Evolutionary conservation across 2,888 invertebrate genomes (phyloP).

Genomic region (Ophraella communa): DNA sequence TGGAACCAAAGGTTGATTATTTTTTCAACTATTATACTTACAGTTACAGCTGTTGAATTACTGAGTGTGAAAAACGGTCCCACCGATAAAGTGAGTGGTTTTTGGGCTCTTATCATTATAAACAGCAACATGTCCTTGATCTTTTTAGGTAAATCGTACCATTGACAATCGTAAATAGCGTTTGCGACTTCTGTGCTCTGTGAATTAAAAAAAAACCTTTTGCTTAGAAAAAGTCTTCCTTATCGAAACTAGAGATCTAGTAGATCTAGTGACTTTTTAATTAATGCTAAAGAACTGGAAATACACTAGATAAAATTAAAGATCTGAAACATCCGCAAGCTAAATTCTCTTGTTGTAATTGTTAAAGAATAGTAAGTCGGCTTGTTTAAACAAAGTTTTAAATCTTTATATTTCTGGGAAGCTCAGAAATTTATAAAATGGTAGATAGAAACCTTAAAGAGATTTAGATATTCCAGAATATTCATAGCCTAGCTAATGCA

Average conservation of each 20-base stretch:
- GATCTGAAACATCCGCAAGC: too few relatives aligned
- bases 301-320: too few relatives aligned
- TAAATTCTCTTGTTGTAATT: neutral
- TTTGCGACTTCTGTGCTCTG: conserved; percentile 22
- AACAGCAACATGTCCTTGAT: conserved; percentile 11
- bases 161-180: conserved; percentile 24
- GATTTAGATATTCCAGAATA: too few relatives aligned
- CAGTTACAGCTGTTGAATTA: conserved; percentile 20
- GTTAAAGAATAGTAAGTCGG: neutral
- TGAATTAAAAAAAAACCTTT: conserved; percentile 8
- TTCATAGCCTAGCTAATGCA: too few relatives aligned
- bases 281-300: too few relatives aligned
- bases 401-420: too few relatives aligned
- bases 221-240: too few relatives aligned
- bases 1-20: too few relatives aligned
- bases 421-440: too few relatives aligned
- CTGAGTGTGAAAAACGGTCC: conserved; percentile 31
- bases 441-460: too few relatives aligned
- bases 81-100: conserved; percentile 25
- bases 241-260: too few relatives aligned
- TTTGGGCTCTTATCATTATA: conserved; percentile 23
- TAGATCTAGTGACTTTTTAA: too few relatives aligned
- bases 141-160: conserved; percentile 22
- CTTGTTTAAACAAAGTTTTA: neutral
- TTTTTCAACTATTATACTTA: conserved; percentile 14